Evolutionary conservation across 2,113 vertebrate species (phyloP), one percentile per base, ranked within the genome.

Genomic region (Pedionomus torquatus): DNA sequence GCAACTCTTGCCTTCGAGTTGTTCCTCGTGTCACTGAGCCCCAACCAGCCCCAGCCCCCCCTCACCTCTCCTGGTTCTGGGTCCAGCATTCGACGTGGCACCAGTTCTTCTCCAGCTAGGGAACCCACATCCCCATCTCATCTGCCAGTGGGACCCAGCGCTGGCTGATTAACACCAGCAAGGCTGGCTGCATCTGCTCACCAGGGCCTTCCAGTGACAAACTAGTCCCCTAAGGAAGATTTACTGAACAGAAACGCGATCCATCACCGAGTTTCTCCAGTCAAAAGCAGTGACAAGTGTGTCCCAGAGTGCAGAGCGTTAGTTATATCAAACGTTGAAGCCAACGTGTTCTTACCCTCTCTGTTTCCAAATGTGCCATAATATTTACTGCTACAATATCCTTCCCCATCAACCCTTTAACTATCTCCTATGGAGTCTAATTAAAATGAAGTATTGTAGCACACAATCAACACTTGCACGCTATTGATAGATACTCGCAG

Each of bases 391-490:
- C 95, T 74, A 30, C 63, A 69, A 28, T 33, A 87, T 87, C 81
- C 64, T 72, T 83, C 48, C 65, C 75, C 84, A 90, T 91, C 91
- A 96, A 19, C 41, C 64, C 54, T 49, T 94, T 85, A 83, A 68
- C 82, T 70, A 5, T 61, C 66, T 95, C 91, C 87, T 89, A 79
- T 54, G 71, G 71, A 95, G 91, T 77, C 79, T 83, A 90, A 96
- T 97, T 96, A 89, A 95, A 96, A 94, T 95, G 96, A 96, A 93
- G 86, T 31, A 96, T 83, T 88, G 84, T 63, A 91, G 90, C 63
- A 69, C 25, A 66, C 70, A 87, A 76, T 70, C 89, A 96, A 85
- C 52, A 43, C 71, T 90, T 46, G 82, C 64, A 77, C 1, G 1
- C 55, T 30, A 51, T 46, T 58, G 78, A 77, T 48, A 92, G 78